Evolutionary conservation across 2,113 vertebrate species (phyloP), one percentile per base, ranked within the genome.

Genomic region (Notothenia rossii): DNA sequence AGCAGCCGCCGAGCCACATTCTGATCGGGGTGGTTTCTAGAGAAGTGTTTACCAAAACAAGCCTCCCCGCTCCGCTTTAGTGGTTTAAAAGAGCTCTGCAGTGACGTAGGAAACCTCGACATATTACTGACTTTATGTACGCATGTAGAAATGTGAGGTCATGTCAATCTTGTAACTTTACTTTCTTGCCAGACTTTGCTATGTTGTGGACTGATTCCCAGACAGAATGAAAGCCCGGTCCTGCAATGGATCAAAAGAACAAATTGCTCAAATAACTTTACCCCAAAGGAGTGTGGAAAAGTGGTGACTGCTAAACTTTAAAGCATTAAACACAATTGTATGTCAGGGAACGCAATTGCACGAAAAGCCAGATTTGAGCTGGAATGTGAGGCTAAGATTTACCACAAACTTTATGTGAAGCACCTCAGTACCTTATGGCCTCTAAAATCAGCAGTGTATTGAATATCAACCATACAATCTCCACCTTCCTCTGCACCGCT

Each of bases 31-130:
- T 69, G 92, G 92, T 94, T 94, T 95, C 92, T 91, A 88, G 72
- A 92, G 91, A 62, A 92, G 83, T 93, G 87, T 94, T 94, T 94
- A 93, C 88, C 90, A 86, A 94, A 94, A 93, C 91, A 94, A 91
- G 88, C 66, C 82, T 81, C 76, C 58, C 89, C 88, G 80, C 86
- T 86, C 82, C 49, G 83, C 85, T 83, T 86, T 74, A 88, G 90
- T 66, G 87, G 92, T 92, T 94, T 91, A 80, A 84, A 81, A 87
- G 80, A 90, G 76, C 73, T 67, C 86, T 89, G 67, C 82, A 78
- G 88, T 95, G 94, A 94, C 91, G 91, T 92, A 77, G 87, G 87
- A 83, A 75, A 63, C 43, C 77, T 81, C 88, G 65, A 74, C 82
- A 83, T 80, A 72, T 82, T 64, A 66, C 82, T 58, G 64, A 77